Base-by-base conservation (phyloP, 1,140 invertebrate species). In the Pogonomyrmex barbatus region DNA sequence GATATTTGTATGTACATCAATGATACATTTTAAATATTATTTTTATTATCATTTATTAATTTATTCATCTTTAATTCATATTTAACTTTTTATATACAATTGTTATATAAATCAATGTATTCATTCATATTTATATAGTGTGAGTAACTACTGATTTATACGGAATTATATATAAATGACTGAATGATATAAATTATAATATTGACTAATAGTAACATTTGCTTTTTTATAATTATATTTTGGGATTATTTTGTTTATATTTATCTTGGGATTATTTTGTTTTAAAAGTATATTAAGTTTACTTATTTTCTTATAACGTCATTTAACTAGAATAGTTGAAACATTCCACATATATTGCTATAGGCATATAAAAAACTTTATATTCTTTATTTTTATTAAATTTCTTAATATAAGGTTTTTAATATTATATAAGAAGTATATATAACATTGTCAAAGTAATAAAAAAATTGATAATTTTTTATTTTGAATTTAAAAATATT, bases 341-440 rank as follows among this genome's bases (percentile, higher is more conserved):
- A 85, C 36, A 58, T 85, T 78, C 24, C 30, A 58, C 42, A 58
- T 79, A 79, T 8, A 68, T 68, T 54, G 2, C 42, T 81, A 79
- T 68, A 47, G 42, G 33, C 12, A 42, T 42, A 78, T 24, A 9
- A 50, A 42, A 63, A 63, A 4, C 24, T 10, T 68, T 36, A 33
- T 50, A 6, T 36, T 8, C 1, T 71, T 54, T 36, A 1, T 36
- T 68, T 30, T 1, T 39, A 24, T 62, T 58, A 12, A 84, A 50
- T 36, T 50, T 36, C 54, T 65, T 12, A n/a, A 0, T 45, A 5
- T 9, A 54, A 62, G 24, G 24, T 24, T 24, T 24, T 24, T 24
- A 24, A 24, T 24, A 42, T 39, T 54, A 47, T 36, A 42, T 58
- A 30, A 56, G 2, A 42, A 42, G 24, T 24, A 58, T 33, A 62